Base-by-base conservation (phyloP, 2,797 vertebrate genomes). In the Esox masquinongy region DNA sequence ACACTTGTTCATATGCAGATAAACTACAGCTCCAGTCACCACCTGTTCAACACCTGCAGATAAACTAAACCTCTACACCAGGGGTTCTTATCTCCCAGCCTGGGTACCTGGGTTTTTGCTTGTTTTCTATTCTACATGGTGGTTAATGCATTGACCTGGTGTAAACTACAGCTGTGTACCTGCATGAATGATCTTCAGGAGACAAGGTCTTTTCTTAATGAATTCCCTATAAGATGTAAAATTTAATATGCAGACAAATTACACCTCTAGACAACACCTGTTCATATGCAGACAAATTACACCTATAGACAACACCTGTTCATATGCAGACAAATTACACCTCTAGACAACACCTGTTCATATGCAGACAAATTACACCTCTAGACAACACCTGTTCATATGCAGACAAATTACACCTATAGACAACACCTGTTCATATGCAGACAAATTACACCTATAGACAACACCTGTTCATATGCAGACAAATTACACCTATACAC, bases 331-430 rank as follows among this genome's bases (percentile, higher is more conserved):
- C 7, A 24, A 17, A 26, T 19, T 26, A 63, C 59, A 24, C 1
- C 22, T 63, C 1, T 26, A 24, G 19, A 31, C 29, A 31, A 31
- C 29, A 31, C 29, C 29, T 31, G 29, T 31, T 3, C 29, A 31
- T 31, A 31, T 1, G 29, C 88, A 49, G 95, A 96, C 96, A 93
- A 91, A 61, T 39, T 68, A 61, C 61, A 75, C 39, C 22, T n/a
- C 1, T 50, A 5, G 19, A 5, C 16, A 11, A 31, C 63, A 67
- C 4, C 3, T 16, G 19, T 31, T 36, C 61, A 64, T 26, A 64
- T 36, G n/a, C 64, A 67, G 29, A 3, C 22, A 11, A 12, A 63
- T 19, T 63, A 11, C 24, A 24, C 22, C 59, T 63, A 0, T 26
- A 0, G 29, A 31, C 29, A 31, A 31, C 29, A 31, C 29, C 29